These are phyloP conservation scores for Chrysaora quinquecirrha DNA, from an alignment of 30 jellyfish, hydroid and myxozoan genomes.

Conservation along the genomic window DNA sequence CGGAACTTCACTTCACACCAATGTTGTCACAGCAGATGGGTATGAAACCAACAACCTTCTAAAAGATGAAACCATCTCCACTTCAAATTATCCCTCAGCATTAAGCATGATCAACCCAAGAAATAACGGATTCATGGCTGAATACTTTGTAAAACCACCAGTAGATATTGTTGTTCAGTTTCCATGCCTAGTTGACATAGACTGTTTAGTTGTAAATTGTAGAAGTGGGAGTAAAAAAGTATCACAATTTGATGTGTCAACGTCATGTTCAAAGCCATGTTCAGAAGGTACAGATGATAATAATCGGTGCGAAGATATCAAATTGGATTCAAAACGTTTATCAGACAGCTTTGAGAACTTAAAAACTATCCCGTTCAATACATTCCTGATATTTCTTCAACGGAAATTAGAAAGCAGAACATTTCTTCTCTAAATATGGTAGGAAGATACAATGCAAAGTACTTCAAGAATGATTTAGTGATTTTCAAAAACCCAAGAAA, in stretches of 20 bases:
- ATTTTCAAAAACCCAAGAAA: constrained; percentile 24
- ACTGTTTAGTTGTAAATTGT: constrained; percentile 49
- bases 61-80: no score
- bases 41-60: constrained; percentile 58
- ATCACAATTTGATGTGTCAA: constrained; percentile 42
- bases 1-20: constrained; percentile 55
- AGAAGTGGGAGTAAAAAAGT: constrained; percentile 56
- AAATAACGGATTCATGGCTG: constrained; percentile 83
- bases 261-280: constrained; percentile 47
- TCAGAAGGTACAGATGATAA: not conserved
- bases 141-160: constrained; percentile 86
- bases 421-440: constrained; percentile 19
- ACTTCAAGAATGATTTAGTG: not conserved
- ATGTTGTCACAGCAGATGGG: constrained; percentile 82
- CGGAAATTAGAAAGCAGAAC: constrained; percentile 53
- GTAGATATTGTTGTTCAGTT: constrained; percentile 79
- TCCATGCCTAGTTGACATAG: constrained; percentile 86
- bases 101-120: not conserved
- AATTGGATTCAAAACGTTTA: no score
- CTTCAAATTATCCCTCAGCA: not conserved
- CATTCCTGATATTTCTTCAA: constrained; percentile 46
- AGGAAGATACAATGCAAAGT: constrained; percentile 46
- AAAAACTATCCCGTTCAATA: no score
- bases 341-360: no score
- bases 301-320: no score